These are phyloP conservation scores for Hydrolagus affinis DNA, from an alignment of 2,113 vertebrate species.

Conservation along the genomic window DNA sequence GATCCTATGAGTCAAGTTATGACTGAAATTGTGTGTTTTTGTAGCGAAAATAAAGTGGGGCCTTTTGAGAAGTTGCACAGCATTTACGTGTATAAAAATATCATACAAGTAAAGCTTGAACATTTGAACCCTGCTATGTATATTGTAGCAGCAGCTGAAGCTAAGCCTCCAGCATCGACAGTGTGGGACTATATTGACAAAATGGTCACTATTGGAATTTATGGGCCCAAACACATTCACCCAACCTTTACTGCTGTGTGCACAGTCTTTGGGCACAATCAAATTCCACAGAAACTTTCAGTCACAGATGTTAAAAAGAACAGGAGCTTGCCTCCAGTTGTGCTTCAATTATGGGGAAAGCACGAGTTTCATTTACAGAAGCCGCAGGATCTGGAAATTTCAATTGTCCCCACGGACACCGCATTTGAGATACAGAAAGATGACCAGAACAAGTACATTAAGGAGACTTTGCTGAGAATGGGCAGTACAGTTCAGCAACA, in stretches of 20 bases:
- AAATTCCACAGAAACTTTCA: constrained; percentile 72
- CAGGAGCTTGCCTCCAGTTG: constrained; percentile 70
- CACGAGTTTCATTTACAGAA: constrained; percentile 65
- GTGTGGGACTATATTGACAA: constrained; percentile 65
- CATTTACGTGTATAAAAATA: constrained; percentile 71
- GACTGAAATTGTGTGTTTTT: constrained; percentile 70
- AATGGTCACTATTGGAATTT: constrained; percentile 73
- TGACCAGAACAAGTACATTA: constrained; percentile 67
- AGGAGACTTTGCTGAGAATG: constrained; percentile 61
- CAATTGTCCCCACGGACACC: constrained; percentile 54
- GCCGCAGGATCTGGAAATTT: constrained; percentile 65
- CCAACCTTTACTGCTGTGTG: constrained; percentile 78
- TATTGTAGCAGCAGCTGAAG: constrained; percentile 64
- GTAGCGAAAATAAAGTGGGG: constrained; percentile 68
- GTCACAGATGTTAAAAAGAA: constrained; percentile 69
- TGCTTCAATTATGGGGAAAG: constrained; percentile 91
- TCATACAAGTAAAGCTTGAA: constrained; percentile 72
- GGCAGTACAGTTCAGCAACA: constrained; percentile 61
- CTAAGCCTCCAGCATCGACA: constrained; percentile 62
- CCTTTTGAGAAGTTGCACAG: constrained; percentile 72
- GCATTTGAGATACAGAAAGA: constrained; percentile 66
- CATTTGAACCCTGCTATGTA: constrained; percentile 73
- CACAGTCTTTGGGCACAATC: constrained; percentile 73
- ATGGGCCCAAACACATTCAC: constrained; percentile 86
- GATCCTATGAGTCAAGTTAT: constrained; percentile 82